Conservation (phyloP, 2,113 vertebrate species). For the Pica pica region DNA sequence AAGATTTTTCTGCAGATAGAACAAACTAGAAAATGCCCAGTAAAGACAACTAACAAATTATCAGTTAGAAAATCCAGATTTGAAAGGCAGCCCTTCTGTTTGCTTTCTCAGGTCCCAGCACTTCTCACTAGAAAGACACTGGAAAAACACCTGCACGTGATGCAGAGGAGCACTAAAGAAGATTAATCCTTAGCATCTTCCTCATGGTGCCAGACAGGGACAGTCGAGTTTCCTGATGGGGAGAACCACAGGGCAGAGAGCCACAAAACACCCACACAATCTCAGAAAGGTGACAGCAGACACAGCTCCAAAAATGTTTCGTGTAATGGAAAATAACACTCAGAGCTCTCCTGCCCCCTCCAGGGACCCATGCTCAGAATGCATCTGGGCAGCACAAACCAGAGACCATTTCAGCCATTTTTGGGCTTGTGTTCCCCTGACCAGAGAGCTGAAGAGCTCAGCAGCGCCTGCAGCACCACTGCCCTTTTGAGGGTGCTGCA, state of each 20-base stretch:
- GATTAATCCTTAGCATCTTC: background rate
- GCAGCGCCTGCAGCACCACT: background rate
- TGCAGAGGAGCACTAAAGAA: background rate
- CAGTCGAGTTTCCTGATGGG: too few species aligned
- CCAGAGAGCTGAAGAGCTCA: background rate
- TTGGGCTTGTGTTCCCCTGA: rapidly evolving
- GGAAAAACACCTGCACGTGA: background rate
- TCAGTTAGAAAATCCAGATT: background rate
- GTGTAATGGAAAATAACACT: background rate
- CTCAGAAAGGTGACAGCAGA: background rate
- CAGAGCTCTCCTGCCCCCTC: background rate
- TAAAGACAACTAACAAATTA: background rate
- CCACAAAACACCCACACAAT: background rate
- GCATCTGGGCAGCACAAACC: background rate
- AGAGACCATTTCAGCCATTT: background rate
- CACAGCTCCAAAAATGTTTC: background rate
- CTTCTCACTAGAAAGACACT: background rate
- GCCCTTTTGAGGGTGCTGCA: background rate
- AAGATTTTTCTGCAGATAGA: background rate
- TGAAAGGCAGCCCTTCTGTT: background rate
- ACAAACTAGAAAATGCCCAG: background rate
- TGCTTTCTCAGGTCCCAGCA: background rate
- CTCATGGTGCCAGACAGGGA: background rate
- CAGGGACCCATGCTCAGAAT: background rate
- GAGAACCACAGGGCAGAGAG: background rate